Evolutionary conservation across 92 coral and sea anemone genomes (phyloP).

Genomic region (Muricea muricata): DNA sequence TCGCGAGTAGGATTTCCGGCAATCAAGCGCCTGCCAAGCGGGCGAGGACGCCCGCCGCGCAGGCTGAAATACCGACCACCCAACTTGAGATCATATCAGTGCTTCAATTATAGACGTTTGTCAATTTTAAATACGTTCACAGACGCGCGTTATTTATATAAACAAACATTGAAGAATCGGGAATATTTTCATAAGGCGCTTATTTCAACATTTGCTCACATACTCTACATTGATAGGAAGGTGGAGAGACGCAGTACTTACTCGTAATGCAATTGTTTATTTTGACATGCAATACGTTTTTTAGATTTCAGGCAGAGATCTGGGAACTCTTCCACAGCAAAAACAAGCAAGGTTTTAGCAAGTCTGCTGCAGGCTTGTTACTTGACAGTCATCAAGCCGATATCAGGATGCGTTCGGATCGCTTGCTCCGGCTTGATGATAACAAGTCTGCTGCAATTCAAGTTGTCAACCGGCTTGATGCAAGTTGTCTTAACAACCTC

Average conservation of each 20-base stretch:
- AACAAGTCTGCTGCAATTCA: too few relatives aligned
- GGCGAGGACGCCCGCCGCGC: not conserved
- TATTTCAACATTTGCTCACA: conserved; percentile 22
- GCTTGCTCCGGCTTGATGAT: too few relatives aligned
- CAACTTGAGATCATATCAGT: conserved; percentile 5
- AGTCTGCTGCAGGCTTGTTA: too few relatives aligned
- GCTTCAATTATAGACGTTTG: conserved; percentile 25
- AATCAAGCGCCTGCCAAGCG: not conserved
- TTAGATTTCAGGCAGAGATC: not conserved
- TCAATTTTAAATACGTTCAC: conserved; percentile 39
- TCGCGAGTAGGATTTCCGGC: conserved; percentile 8
- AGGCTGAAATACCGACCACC: not conserved
- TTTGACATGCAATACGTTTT: not conserved
- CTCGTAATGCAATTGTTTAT: conserved; percentile 8
- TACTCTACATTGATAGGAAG: not conserved
- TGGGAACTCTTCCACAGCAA: too few relatives aligned
- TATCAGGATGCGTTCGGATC: too few relatives aligned
- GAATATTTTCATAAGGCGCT: conserved; percentile 8
- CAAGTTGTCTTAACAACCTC: too few relatives aligned
- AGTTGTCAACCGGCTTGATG: too few relatives aligned
- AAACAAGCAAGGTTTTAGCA: too few relatives aligned
- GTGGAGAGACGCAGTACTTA: conserved; percentile 21
- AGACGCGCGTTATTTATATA: conserved; percentile 34
- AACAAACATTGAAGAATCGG: conserved; percentile 26
- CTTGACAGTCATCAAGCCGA: too few relatives aligned